Conservation (phyloP, 2,113 vertebrate species). For the Taurulus bubalis region DNA sequence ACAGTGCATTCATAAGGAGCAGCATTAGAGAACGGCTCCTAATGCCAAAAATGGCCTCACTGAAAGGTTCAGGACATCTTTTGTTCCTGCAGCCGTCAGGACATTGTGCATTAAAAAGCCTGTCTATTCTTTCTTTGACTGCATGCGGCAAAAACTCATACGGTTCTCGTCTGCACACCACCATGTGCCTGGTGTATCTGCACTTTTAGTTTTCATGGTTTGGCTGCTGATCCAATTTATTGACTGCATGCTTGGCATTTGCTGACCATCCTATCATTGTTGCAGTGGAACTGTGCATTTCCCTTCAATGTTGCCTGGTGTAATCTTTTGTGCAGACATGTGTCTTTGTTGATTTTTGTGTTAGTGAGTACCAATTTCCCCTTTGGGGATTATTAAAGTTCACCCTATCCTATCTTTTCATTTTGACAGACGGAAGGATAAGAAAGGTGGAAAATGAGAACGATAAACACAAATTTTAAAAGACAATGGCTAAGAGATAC, state of each 20-base stretch:
- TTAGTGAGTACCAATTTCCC: neutral
- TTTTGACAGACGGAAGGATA: neutral
- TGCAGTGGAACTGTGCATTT: too few species aligned
- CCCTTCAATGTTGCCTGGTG: neutral
- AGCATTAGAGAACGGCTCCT: too few species aligned
- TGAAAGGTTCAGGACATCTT: neutral
- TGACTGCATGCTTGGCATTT: too few species aligned
- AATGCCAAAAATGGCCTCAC: neutral
- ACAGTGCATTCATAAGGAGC: neutral
- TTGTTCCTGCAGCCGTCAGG: neutral
- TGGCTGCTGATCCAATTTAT: too few species aligned
- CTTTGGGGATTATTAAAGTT: neutral
- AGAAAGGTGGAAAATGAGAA: neutral
- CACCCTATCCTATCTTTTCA: neutral
- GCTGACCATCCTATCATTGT: neutral
- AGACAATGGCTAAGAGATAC: constrained; percentile 6
- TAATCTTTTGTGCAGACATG: neutral
- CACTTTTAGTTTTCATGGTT: too few species aligned
- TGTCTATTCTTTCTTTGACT: neutral
- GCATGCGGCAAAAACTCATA: too few species aligned
- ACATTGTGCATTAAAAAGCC: neutral
- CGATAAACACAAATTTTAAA: neutral
- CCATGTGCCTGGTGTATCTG: too few species aligned
- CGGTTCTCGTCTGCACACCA: too few species aligned
- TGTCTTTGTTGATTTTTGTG: neutral